Conservation (phyloP, 2,797 vertebrate species). For the Macropodus opercularis region DNA sequence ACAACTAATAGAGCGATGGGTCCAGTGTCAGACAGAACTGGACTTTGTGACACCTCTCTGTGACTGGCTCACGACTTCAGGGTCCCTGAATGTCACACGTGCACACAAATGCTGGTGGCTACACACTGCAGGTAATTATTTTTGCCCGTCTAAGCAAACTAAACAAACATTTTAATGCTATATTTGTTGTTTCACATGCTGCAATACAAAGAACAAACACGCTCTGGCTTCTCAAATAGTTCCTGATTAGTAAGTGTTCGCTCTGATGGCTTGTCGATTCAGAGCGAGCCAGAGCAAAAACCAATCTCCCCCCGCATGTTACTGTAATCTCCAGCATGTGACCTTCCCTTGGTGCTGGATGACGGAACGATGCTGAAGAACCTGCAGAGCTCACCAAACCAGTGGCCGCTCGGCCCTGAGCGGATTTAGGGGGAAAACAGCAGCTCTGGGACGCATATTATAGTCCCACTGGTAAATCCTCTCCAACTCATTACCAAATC, state of each 20-base stretch:
- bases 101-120: too few relatives aligned
- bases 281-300: slow-evolving; percentile 59
- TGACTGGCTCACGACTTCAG: too few relatives aligned
- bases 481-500: slow-evolving; percentile 75
- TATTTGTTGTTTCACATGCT: too few relatives aligned
- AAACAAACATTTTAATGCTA: background rate
- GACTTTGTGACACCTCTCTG: too few relatives aligned
- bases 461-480: slow-evolving; percentile 74
- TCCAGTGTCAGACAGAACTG: too few relatives aligned
- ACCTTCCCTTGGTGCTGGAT: slow-evolving; percentile 49
- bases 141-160: too few relatives aligned
- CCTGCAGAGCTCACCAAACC: slow-evolving; percentile 63
- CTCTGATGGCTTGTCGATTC: slow-evolving; percentile 59
- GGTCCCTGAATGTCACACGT: too few relatives aligned
- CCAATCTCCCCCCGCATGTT: slow-evolving; percentile 66
- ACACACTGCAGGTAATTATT: too few relatives aligned
- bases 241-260: slow-evolving; percentile 57
- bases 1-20: too few relatives aligned
- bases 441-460: slow-evolving; percentile 67
- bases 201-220: too few relatives aligned
- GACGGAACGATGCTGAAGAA: slow-evolving; percentile 56
- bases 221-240: slow-evolving; percentile 21
- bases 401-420: slow-evolving; percentile 53
- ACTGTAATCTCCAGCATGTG: slow-evolving; percentile 78
- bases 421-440: slow-evolving; percentile 69